These are phyloP conservation scores for Desoria tigrina DNA, from an alignment of 2,888 invertebrate genomes.

Conservation along the genomic window DNA sequence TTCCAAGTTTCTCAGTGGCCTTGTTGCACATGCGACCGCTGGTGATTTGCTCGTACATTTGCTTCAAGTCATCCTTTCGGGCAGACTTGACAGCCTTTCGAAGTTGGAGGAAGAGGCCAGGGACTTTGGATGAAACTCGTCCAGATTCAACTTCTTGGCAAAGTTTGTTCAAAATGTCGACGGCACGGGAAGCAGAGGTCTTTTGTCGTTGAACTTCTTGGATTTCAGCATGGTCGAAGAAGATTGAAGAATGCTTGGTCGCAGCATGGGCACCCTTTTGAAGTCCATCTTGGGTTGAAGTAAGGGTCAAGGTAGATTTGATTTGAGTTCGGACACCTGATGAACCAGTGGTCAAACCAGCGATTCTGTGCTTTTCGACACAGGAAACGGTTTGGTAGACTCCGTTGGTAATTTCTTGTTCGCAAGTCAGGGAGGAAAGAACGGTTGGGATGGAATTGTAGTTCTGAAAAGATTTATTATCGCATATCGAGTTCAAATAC, in stretches of 20 bases:
- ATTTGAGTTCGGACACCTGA: conserved; percentile 45
- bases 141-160: conserved; percentile 63
- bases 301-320: conserved; percentile 38
- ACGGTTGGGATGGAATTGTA: conserved; percentile 45
- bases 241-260: conserved; percentile 36
- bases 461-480: conserved; percentile 32
- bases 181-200: conserved; percentile 37
- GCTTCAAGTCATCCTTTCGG: conserved; percentile 70
- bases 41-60: conserved; percentile 67
- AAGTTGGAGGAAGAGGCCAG: conserved; percentile 67
- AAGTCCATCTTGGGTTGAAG: conserved; percentile 31
- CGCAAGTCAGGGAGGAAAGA: conserved; percentile 43
- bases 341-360: conserved; percentile 26
- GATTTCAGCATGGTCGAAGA: conserved; percentile 46
- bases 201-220: conserved; percentile 37
- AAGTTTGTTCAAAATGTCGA: conserved; percentile 43
- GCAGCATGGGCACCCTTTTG: conserved; percentile 19
- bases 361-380: conserved; percentile 29
- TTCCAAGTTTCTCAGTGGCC: conserved; percentile 55
- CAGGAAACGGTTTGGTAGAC: conserved; percentile 21
- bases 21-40: conserved; percentile 61
- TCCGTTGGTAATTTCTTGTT: conserved; percentile 45
- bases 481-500: conserved; percentile 9
- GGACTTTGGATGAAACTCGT: conserved; percentile 68
- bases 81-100: conserved; percentile 68